Base-by-base conservation (phyloP, 2,797 vertebrate species). In the Tragopan temminckii region DNA sequence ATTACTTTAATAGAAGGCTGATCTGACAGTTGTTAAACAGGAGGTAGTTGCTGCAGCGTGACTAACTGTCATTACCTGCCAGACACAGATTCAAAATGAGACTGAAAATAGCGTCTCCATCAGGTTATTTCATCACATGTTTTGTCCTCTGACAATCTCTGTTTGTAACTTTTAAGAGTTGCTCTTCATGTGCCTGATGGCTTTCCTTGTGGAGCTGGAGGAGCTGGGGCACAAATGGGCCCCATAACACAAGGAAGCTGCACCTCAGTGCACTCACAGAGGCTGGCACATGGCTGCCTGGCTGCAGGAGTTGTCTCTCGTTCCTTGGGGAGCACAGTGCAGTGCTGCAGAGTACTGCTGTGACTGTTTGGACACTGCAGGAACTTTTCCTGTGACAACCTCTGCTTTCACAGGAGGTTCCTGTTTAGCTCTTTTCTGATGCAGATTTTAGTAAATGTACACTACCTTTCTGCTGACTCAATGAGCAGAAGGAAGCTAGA, bases 1-100 rank as follows among this genome's bases (percentile, higher is more conserved):
- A 80, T 83, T 72, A 79, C 52, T 75, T 69, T 95, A 93, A 90
- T 95, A 62, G 84, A 92, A 81, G 88, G 89, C 68, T 14, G n/a
- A n/a, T 57, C 62, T 25, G 13, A 8, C 9, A 48, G 35, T 33
- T 80, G 53, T 92, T 92, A 85, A 89, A 68, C 40, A 8, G 71
- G 93, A 90, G 71, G 71, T 25, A 68, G 72, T 66, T 62, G 46
- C 89, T 85, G 27, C 40, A 62, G 79, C 0, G 0, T 89, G 88
- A 89, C 52, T 94, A 79, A 76, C 57, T 62, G 42, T 55, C 94
- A 43, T 75, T 75, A 53, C 68, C 81, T 80, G 62, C 55, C 10
- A 1, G 68, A 24, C 4, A 42, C 52, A 72, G 53, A 45, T 90
- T 80, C 45, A 46, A 69, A 59, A 68, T 48, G 38, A 91, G 80